These are phyloP conservation scores for Sicus ferrugineus DNA, from an alignment of 2,888 invertebrate genomes.

Conservation along the genomic window DNA sequence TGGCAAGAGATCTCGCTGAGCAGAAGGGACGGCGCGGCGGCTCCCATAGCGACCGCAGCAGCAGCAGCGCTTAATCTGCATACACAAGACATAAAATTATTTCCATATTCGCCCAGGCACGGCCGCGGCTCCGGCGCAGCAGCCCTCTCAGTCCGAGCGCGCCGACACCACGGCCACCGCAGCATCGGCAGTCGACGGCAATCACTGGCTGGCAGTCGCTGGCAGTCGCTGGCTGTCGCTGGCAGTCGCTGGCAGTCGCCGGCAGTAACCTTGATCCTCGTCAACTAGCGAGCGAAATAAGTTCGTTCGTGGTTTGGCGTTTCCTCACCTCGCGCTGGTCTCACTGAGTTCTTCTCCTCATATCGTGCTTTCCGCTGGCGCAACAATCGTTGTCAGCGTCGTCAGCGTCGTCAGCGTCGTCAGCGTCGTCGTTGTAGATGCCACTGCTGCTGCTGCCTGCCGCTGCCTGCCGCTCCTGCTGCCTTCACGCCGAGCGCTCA, in stretches of 20 bases:
- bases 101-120: slow-evolving; percentile 50
- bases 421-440: slow-evolving; percentile 4
- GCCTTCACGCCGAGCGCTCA: slow-evolving; percentile 15
- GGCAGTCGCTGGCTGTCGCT: slow-evolving; percentile 28
- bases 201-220: background rate
- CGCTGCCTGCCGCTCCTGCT: slow-evolving; percentile 28
- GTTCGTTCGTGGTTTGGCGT: slow-evolving; percentile 15
- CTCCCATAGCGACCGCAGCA: slow-evolving; percentile 4
- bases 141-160: background rate
- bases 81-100: slow-evolving; percentile 59
- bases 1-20: slow-evolving; percentile 9
- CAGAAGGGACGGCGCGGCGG: background rate
- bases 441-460: slow-evolving; percentile 21
- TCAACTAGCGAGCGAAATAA: slow-evolving; percentile 50
- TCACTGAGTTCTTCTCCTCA: slow-evolving; percentile 22
- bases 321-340: background rate
- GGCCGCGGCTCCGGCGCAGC: slow-evolving; percentile 26
- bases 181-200: slow-evolving; percentile 10
- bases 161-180: background rate
- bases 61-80: slow-evolving; percentile 51
- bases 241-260: background rate
- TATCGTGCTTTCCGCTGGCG: slow-evolving; percentile 1
- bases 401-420: too few species aligned
- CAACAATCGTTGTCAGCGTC: slow-evolving; percentile 7
- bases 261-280: slow-evolving; percentile 58